These are phyloP conservation scores for Sapayoa aenigma DNA, from an alignment of 2,113 vertebrate species.

Conservation along the genomic window DNA sequence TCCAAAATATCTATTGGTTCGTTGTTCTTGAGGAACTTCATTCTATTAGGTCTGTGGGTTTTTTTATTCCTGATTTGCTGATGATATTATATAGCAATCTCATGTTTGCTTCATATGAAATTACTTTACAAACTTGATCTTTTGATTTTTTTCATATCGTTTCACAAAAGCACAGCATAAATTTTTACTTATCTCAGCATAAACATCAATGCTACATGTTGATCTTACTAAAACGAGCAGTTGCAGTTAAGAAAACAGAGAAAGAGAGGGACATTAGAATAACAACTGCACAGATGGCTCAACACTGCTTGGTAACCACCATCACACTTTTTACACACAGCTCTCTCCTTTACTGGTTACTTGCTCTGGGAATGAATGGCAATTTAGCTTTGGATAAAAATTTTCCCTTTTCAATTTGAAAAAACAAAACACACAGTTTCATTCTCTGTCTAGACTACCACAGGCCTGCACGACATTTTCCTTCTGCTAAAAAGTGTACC, in stretches of 20 bases:
- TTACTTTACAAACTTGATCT: background rate
- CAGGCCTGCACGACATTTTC: background rate
- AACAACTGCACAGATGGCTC: background rate
- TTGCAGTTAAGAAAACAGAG: background rate
- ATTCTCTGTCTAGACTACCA: background rate
- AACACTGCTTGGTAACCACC: background rate
- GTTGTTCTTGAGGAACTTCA: background rate
- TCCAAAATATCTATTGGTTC: background rate
- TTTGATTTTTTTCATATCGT: background rate
- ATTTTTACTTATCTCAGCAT: slow-evolving; percentile 11
- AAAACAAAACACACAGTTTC: background rate
- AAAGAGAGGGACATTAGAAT: background rate
- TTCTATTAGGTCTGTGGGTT: background rate
- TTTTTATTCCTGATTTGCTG: background rate
- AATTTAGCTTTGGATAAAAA: background rate
- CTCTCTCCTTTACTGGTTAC: background rate
- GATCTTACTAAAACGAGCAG: background rate
- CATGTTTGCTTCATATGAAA: background rate
- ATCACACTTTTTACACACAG: background rate
- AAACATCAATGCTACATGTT: background rate
- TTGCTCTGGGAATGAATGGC: background rate
- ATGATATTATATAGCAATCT: background rate
- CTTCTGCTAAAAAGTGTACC: background rate
- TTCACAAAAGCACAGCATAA: background rate
- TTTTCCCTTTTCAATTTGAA: background rate